A percentile compares a stretch with the other conserved stretches of the same genome.
Conservation (phyloP, 2,888 invertebrate genomes). For the Tortricodes alternella region DNA sequence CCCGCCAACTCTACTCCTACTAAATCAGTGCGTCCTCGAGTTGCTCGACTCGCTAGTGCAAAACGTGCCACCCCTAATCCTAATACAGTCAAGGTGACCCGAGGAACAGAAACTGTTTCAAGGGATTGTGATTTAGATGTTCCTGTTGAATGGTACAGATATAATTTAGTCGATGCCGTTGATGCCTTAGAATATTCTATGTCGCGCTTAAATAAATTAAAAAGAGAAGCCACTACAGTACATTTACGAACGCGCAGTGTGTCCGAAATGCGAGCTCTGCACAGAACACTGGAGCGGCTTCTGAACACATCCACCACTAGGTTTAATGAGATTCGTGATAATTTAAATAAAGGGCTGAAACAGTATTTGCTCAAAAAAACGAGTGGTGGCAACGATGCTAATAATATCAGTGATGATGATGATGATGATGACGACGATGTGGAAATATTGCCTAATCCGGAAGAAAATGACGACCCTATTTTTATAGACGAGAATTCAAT, state of each 20-base stretch:
- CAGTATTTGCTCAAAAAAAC: constrained; percentile 69
- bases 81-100: constrained; percentile 26
- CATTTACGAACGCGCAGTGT: constrained; percentile 73
- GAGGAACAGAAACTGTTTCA: constrained; percentile 27
- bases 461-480: constrained; percentile 72
- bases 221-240: constrained; percentile 69
- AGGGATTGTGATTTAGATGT: constrained; percentile 63
- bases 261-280: constrained; percentile 77
- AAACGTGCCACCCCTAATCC: constrained; percentile 35
- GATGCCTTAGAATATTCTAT: constrained; percentile 82
- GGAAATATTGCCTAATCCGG: constrained; percentile 64
- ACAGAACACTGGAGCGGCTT: constrained; percentile 80
- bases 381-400: constrained; percentile 22
- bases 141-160: constrained; percentile 83
- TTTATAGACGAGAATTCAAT: constrained; percentile 77
- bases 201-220: constrained; percentile 75
- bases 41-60: constrained; percentile 25
- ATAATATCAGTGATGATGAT: constrained; percentile 36
- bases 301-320: constrained; percentile 79
- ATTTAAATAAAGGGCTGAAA: constrained; percentile 80
- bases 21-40: constrained; percentile 2
- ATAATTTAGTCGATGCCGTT: constrained; percentile 80
- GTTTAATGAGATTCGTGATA: constrained; percentile 80
- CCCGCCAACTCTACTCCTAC: constrained; percentile 4
- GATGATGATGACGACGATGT: constrained; percentile 72